Base-by-base conservation (phyloP, 2,113 vertebrate species). In the Brachyhypopomus occidentalis region DNA sequence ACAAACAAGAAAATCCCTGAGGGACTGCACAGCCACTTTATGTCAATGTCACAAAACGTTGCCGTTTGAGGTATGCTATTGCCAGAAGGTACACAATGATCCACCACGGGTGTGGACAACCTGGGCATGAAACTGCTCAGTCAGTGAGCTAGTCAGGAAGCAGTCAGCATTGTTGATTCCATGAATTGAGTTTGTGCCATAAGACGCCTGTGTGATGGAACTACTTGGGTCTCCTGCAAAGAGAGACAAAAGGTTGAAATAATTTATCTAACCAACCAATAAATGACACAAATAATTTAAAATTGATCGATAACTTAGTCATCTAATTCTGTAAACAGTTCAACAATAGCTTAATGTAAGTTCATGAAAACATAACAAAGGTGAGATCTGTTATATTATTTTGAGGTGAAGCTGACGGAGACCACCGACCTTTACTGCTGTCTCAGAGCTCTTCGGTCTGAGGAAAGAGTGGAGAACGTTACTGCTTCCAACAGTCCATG, bases 401-500 rank as follows among this genome's bases (percentile, higher is more conserved):
- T 8, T 58, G 20, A 72, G 73, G 60, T 14, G 58, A 66, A 82
- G 0, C 11, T 27, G 23, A 27, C 16, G 48, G 71, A 86, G 14
- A 67, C 78, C 72, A 86, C 84, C 72, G 77, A 92, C 91, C 87
- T 89, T 89, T 88, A 93, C 76, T 93, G 90, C 84, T 89, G 91
- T 75, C 86, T 90, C 84, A 88, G 88, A 81, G 88, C 86, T 92
- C 91, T 91, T 91, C 89, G 91, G 84, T 52, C 93, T 93, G 90
- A 83, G 22, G 38, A 74, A 74, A 62, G 77, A 82, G 76, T 71
- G 85, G 45, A 52, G 2, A 76, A 84, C 19, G 0, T 14, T 19
- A 36, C 7, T 36, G 62, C 20, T 75, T 48, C 25, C 12, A 48
- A 60, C 11, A 25, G 25, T 25, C 25, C 30, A 30, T 34, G 12